These are phyloP conservation scores for Dimorphilus gyrociliatus DNA, from an alignment of 2,888 invertebrate genomes.

Conservation along the genomic window DNA sequence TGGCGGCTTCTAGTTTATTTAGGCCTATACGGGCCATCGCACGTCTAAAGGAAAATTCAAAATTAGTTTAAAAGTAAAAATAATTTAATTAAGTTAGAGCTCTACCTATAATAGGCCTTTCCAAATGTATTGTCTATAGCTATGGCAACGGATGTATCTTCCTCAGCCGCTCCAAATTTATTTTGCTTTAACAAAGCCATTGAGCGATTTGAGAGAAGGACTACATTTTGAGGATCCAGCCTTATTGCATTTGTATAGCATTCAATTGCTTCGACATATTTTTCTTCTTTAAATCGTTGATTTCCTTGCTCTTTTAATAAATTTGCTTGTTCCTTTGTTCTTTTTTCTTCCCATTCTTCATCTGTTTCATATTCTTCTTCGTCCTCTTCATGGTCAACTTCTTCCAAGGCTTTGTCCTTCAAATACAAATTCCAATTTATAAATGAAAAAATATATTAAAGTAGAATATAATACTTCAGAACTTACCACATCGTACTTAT, in stretches of 20 bases:
- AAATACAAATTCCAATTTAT: conserved; percentile 2
- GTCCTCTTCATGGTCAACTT: conserved; percentile 17
- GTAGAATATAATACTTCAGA: too few species aligned
- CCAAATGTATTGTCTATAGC: conserved; percentile 36
- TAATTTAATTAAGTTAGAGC: too few species aligned
- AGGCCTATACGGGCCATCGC: conserved; percentile 46
- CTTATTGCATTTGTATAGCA: conserved; percentile 35
- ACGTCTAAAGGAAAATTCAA: conserved; percentile 21
- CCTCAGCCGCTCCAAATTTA: conserved; percentile 38
- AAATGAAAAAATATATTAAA: too few species aligned
- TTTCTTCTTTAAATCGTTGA: conserved; percentile 30
- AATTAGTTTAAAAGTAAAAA: not conserved
- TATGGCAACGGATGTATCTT: conserved; percentile 35
- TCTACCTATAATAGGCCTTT: conserved; percentile 30
- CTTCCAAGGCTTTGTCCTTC: conserved; percentile 29
- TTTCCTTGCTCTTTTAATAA: conserved; percentile 51
- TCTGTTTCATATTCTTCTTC: conserved; percentile 26
- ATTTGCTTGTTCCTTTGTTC: conserved; percentile 46
- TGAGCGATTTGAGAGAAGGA: conserved; percentile 71
- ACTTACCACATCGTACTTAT: conserved; percentile 58
- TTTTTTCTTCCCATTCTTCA: conserved; percentile 29
- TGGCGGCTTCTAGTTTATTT: conserved; percentile 54
- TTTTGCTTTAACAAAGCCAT: conserved; percentile 65
- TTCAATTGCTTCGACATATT: conserved; percentile 34
- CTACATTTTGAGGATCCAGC: conserved; percentile 40